Conservation (phyloP, 2,113 vertebrate genomes). For the Verasper variegatus region DNA sequence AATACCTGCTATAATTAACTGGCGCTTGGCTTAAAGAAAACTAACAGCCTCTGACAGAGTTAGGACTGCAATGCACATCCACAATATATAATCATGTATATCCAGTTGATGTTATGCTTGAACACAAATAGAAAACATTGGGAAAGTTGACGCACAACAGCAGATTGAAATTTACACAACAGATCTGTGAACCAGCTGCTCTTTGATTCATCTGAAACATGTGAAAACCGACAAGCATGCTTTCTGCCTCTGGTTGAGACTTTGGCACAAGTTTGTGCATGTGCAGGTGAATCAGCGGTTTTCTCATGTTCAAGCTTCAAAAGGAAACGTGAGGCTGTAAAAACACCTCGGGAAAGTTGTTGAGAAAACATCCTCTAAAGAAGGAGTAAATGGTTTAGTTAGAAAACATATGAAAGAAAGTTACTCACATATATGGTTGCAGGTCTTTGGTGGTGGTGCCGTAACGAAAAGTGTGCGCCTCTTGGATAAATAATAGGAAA, state of each 20-base stretch:
- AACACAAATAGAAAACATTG: background rate
- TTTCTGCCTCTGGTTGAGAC: conserved; percentile 8
- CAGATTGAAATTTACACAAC: background rate
- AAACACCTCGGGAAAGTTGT: background rate
- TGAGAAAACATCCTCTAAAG: background rate
- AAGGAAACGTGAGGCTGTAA: conserved; percentile 2
- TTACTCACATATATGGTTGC: conserved; percentile 90
- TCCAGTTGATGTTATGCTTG: background rate
- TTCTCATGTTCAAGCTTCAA: conserved; percentile 11
- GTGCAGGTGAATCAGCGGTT: conserved; percentile 36
- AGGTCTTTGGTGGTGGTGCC: conserved; percentile 71
- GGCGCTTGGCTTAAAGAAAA: conserved; percentile 1
- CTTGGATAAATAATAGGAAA: conserved; percentile 71
- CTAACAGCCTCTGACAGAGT: conserved; percentile 18
- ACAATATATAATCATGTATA: conserved; percentile 41
- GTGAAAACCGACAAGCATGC: background rate
- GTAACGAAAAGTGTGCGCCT: conserved; percentile 50
- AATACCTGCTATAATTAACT: conserved; percentile 24
- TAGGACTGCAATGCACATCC: conserved; percentile 27
- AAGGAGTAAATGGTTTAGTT: background rate
- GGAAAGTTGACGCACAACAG: background rate
- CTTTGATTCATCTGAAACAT: conserved; percentile 7
- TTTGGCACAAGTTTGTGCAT: conserved; percentile 43
- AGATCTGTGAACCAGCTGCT: conserved; percentile 5
- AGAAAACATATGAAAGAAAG: background rate